Conservation (phyloP, 2,113 vertebrate genomes). For the Corydoras maculifer region DNA sequence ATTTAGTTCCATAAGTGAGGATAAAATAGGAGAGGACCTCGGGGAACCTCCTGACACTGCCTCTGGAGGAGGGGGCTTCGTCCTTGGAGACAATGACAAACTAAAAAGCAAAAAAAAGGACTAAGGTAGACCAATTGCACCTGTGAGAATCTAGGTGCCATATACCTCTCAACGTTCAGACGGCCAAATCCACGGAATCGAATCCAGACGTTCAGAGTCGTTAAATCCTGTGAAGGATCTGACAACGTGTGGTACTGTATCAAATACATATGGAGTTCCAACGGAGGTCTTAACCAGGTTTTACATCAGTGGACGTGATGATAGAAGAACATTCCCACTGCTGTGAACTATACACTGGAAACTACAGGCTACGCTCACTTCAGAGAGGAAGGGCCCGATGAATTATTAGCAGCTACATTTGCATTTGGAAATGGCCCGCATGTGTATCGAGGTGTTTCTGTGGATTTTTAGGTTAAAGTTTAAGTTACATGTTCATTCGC, state of each 20-base stretch:
- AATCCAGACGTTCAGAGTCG: constrained; percentile 33
- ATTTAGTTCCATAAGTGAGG: constrained; percentile 6
- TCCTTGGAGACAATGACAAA: constrained; percentile 1
- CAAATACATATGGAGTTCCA: constrained; percentile 14
- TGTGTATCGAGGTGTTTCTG: constrained; percentile 15
- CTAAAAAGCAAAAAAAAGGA: background rate
- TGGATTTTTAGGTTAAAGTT: background rate
- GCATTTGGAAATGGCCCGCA: constrained; percentile 11
- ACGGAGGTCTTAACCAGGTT: constrained; percentile 4
- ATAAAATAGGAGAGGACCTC: constrained; percentile 23
- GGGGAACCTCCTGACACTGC: constrained; percentile 28
- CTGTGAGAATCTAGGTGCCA: constrained; percentile 11
- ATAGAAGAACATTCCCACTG: constrained; percentile 26
- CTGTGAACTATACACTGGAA: constrained; percentile 17
- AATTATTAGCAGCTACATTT: constrained; percentile 17
- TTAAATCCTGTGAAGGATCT: constrained; percentile 15
- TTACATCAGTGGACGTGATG: constrained; percentile 28
- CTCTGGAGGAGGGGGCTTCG: constrained; percentile 1
- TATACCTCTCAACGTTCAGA: constrained; percentile 19
- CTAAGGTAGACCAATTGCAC: constrained; percentile 9
- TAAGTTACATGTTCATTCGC: background rate
- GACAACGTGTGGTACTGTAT: constrained; percentile 19
- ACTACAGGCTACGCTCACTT: constrained; percentile 13
- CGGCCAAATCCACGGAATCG: background rate
- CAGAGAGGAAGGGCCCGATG: constrained; percentile 13